phyloP scores from a whole-genome alignment of 53 echinoderm and acorn worm genomes.

The Stichopus horrens region DNA sequence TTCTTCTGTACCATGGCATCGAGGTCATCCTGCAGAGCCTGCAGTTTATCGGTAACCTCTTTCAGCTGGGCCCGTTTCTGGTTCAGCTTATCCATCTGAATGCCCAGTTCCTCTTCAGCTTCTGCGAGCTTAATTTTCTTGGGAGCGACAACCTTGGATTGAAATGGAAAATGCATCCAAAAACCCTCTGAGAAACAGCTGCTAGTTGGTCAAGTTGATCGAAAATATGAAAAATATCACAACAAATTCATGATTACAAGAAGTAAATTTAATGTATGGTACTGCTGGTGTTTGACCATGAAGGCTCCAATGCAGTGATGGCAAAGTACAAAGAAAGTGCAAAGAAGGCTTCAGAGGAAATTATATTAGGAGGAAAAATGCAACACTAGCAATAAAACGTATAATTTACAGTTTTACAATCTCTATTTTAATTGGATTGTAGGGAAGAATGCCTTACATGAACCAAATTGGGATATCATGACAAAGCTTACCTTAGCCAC shows the following conservation, averaged over 20 bases:
- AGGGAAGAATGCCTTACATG: too few relatives aligned
- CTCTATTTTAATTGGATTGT: too few relatives aligned
- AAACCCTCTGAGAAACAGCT: not conserved
- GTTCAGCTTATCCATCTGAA: constrained; percentile 96
- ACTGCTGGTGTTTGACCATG: too few relatives aligned
- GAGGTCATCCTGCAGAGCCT: constrained; percentile 83
- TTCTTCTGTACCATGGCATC: constrained; percentile 96
- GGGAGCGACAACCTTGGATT: constrained; percentile 80
- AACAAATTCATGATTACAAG: too few relatives aligned
- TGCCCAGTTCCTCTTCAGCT: constrained; percentile 85
- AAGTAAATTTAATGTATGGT: too few relatives aligned
- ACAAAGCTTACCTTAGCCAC: constrained; percentile 83
- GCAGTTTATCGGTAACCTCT: constrained; percentile 87
- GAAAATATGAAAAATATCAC: not conserved
- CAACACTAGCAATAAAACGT: too few relatives aligned
- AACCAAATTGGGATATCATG: too few relatives aligned
- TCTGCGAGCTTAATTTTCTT: constrained; percentile 92
- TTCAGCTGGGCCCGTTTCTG: constrained; percentile 92
- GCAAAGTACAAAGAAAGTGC: too few relatives aligned
- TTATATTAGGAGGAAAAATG: too few relatives aligned
- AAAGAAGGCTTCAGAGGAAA: too few relatives aligned
- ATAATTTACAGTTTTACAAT: too few relatives aligned
- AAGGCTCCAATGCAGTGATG: too few relatives aligned
- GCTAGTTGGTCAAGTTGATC: not conserved
- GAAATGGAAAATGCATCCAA: not conserved